phyloP scores from a whole-genome alignment of 1,140 invertebrate genomes.

The Drosophila santomea region DNA sequence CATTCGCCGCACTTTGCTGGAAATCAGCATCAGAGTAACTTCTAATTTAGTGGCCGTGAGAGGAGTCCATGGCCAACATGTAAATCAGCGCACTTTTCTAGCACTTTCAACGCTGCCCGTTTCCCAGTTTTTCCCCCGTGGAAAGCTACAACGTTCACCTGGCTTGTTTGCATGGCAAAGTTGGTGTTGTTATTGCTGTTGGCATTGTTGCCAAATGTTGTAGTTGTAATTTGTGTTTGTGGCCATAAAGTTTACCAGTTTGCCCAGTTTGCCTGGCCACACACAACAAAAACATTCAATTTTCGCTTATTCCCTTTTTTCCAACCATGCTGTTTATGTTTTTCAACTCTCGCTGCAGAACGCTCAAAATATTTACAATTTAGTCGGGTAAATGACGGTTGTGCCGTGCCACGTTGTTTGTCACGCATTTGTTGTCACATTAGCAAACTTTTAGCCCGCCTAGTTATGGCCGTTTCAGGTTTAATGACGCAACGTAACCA shows the following conservation, averaged over 20 bases:
- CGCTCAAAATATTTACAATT: slow-evolving; percentile 73
- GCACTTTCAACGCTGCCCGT: slow-evolving; percentile 47
- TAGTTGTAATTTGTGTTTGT: slow-evolving; percentile 79
- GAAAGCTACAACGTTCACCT: slow-evolving; percentile 31
- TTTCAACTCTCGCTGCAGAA: slow-evolving; percentile 32
- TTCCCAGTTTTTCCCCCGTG: slow-evolving; percentile 4
- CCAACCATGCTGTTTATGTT: slow-evolving; percentile 36
- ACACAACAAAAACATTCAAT: slow-evolving; percentile 71
- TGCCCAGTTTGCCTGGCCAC: slow-evolving; percentile 39
- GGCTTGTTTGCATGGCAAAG: slow-evolving; percentile 70
- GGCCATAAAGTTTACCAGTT: slow-evolving; percentile 78
- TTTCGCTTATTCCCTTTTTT: slow-evolving; percentile 36
- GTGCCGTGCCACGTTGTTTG: slow-evolving; percentile 47
- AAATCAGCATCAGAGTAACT: slow-evolving; percentile 82
- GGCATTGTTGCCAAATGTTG: slow-evolving; percentile 56
- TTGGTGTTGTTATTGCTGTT: slow-evolving; percentile 52
- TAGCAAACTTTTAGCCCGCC: slow-evolving; percentile 50
- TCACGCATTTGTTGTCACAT: slow-evolving; percentile 66
- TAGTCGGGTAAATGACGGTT: slow-evolving; percentile 29
- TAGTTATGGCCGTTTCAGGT: slow-evolving; percentile 6
- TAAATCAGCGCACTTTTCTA: slow-evolving; percentile 78
- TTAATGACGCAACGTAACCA: slow-evolving; percentile 53
- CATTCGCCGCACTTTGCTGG: slow-evolving; percentile 28
- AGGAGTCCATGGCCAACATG: slow-evolving; percentile 71
- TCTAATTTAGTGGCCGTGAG: slow-evolving; percentile 80